Conservation (phyloP, 2,888 invertebrate species). For the Cataglyphis livida region DNA sequence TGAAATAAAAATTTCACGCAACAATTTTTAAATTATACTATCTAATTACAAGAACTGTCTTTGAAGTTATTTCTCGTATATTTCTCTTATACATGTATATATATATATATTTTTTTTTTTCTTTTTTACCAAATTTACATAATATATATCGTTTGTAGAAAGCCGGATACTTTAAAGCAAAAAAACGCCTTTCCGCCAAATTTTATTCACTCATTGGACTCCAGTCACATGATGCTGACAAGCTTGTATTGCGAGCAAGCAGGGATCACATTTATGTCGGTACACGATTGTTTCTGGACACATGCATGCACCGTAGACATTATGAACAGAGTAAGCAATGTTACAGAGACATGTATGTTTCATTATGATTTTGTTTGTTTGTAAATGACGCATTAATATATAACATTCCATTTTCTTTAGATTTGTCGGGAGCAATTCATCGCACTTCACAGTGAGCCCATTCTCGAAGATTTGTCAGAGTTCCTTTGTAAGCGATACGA, state of each 20-base stretch:
- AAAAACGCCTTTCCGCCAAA: conserved; percentile 99
- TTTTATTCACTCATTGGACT: conserved; percentile 99
- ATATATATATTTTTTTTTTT: too few relatives aligned
- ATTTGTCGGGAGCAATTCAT: conserved; percentile 99
- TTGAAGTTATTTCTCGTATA: neutral
- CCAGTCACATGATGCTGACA: conserved; percentile 99
- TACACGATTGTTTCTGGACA: conserved; percentile 99
- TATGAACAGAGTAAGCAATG: conserved; percentile 92
- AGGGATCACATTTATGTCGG: conserved; percentile 96
- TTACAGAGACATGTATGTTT: neutral
- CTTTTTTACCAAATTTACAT: neutral
- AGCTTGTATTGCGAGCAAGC: conserved; percentile 93
- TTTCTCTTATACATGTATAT: neutral
- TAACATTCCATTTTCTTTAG: conserved; percentile 85
- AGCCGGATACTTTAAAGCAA: conserved; percentile 94
- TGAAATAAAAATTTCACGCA: too few relatives aligned
- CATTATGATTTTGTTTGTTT: neutral
- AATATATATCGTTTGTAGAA: conserved; percentile 85
- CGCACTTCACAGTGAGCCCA: conserved; percentile 96
- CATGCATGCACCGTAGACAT: conserved; percentile 94
- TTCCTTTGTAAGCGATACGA: conserved; percentile 90
- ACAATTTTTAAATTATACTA: conserved; percentile 2
- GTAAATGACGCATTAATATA: neutral
- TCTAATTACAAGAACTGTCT: neutral
- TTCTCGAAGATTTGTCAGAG: conserved; percentile 94